Evolutionary conservation across 2,888 invertebrate genomes (phyloP).

Genomic region (Harpalus rubripes): DNA sequence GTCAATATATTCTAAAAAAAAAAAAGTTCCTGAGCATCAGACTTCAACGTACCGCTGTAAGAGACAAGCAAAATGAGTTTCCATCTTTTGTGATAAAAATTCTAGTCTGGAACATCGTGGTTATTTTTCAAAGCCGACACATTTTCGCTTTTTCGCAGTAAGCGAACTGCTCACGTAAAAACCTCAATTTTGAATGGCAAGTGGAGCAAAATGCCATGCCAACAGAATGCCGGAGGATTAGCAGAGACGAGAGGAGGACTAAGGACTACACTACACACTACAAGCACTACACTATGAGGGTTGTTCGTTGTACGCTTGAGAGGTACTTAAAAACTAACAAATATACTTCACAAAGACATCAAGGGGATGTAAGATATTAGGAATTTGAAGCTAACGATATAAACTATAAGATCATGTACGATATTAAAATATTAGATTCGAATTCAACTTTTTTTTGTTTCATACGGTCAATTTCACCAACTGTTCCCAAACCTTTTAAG

Average conservation of each 20-base stretch:
- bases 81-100: constrained; percentile 31
- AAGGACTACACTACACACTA: constrained; percentile 4
- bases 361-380: not conserved
- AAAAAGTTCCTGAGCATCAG: not conserved
- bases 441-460: too few species aligned
- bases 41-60: not conserved
- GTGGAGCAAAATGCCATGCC: constrained; percentile 23
- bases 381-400: not conserved
- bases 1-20: not conserved
- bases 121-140: constrained; percentile 50
- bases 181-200: constrained; percentile 45
- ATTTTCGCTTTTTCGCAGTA: constrained; percentile 38
- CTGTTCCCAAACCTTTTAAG: too few species aligned
- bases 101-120: constrained; percentile 33
- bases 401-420: not conserved
- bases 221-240: constrained; percentile 23
- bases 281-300: not conserved
- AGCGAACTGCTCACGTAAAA: constrained; percentile 41
- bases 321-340: constrained; percentile 1
- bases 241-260: constrained; percentile 26
- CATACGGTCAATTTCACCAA: too few species aligned
- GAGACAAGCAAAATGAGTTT: constrained; percentile 39
- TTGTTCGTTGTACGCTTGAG: not conserved
- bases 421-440: too few species aligned
- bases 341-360: constrained; percentile 26